Evolutionary conservation across 2,113 vertebrate species (phyloP).

Genomic region (Oriolus oriolus): DNA sequence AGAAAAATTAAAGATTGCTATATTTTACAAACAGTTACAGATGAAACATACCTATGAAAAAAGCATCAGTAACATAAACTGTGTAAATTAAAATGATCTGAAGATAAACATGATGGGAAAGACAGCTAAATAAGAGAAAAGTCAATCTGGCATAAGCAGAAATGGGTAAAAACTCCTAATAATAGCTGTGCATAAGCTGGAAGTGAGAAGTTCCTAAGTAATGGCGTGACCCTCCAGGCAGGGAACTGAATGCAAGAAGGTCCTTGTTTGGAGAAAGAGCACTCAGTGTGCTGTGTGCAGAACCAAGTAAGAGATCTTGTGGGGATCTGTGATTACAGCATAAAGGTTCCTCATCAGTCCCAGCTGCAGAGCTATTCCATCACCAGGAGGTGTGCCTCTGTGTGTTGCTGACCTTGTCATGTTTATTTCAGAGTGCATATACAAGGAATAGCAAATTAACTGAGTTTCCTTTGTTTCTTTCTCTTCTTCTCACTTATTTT

Average conservation of each 20-base stretch:
- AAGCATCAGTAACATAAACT: background rate
- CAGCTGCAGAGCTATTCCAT: background rate
- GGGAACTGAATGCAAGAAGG: background rate
- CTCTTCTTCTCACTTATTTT: background rate
- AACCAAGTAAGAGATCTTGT: background rate
- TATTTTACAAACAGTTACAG: background rate
- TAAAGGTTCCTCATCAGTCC: background rate
- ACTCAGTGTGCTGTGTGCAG: accelerated
- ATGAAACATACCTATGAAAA: background rate
- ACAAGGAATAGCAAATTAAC: background rate
- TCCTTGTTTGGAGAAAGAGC: background rate
- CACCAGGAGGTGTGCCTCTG: background rate
- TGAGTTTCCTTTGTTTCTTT: background rate
- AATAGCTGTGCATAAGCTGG: background rate
- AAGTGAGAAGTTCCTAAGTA: background rate
- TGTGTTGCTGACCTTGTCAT: background rate
- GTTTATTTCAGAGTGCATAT: background rate
- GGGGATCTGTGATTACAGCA: background rate
- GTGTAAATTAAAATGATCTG: background rate
- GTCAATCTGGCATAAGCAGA: background rate
- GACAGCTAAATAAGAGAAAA: background rate
- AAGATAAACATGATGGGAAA: background rate
- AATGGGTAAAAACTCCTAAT: background rate
- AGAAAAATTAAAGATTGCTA: background rate
- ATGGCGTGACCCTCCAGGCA: background rate